A percentile compares a stretch with the other conserved stretches of the same genome.
Conservation (phyloP, 1,140 invertebrate genomes). For the Heliconius nattereri region DNA sequence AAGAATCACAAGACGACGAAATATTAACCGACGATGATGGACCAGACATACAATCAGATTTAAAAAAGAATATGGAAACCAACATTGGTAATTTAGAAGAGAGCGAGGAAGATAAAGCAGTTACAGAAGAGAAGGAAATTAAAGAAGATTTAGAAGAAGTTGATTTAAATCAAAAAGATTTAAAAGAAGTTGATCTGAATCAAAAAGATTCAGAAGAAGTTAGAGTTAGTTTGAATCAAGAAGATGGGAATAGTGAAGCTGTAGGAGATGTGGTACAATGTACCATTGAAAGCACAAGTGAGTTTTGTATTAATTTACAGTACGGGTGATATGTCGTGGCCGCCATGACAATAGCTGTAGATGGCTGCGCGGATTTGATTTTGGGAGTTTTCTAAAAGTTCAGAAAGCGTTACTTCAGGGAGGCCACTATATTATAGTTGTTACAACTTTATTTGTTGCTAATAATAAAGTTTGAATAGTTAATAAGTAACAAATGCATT, state of each 20-base stretch:
- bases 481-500: too few species aligned
- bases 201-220: conserved; percentile 26
- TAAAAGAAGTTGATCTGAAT: not conserved
- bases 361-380: too few species aligned
- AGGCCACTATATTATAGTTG: too few species aligned
- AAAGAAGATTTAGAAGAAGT: conserved; percentile 26
- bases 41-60: conserved; percentile 49
- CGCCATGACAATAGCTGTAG: too few species aligned
- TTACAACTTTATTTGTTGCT: too few species aligned
- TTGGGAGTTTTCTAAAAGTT: too few species aligned
- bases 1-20: conserved; percentile 62
- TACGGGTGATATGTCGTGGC: too few species aligned
- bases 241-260: conserved; percentile 13
- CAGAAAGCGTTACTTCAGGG: too few species aligned
- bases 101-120: conserved; percentile 5
- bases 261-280: not conserved
- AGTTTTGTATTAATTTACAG: not conserved
- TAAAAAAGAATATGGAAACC: conserved; percentile 34
- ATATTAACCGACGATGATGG: conserved; percentile 65
- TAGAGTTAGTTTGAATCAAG: conserved; percentile 6
- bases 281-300: conserved; percentile 33
- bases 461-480: too few species aligned
- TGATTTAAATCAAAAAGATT: conserved; percentile 4
- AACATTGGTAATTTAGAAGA: conserved; percentile 21
- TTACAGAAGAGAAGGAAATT: conserved; percentile 28